Conservation (phyloP, 2,888 invertebrate genomes). For the Cheilosia variabilis region DNA sequence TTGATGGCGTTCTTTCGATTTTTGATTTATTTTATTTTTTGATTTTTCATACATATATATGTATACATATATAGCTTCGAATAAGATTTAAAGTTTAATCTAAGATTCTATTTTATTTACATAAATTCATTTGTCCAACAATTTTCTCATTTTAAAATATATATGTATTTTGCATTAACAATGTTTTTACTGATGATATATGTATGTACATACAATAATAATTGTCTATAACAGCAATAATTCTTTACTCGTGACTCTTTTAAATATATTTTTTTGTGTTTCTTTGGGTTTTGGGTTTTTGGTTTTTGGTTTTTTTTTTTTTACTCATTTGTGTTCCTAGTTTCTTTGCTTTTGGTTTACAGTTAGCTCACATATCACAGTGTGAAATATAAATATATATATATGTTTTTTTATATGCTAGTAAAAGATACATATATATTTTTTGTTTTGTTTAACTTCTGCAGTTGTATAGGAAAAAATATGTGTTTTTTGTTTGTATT, state of each 20-base stretch:
- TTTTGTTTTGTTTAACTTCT: constrained; percentile 33
- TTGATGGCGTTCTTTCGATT: constrained; percentile 52
- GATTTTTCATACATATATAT: neutral
- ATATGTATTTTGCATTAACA: constrained; percentile 44
- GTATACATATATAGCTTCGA: constrained; percentile 9
- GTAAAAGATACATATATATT: neutral
- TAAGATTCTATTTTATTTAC: constrained; percentile 34
- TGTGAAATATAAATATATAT: constrained; percentile 54
- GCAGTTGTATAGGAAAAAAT: constrained; percentile 58
- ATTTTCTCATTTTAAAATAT: constrained; percentile 35
- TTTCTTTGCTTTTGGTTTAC: constrained; percentile 34
- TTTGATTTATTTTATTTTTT: neutral
- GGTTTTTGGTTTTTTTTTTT: neutral
- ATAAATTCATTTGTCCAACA: constrained; percentile 57
- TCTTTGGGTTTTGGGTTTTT: neutral
- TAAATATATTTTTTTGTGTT: constrained; percentile 18
- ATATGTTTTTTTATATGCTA: neutral
- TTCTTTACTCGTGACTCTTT: constrained; percentile 18
- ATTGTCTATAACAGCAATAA: constrained; percentile 68
- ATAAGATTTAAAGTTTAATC: constrained; percentile 41
- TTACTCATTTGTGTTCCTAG: constrained; percentile 22
- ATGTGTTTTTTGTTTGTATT: constrained; percentile 20
- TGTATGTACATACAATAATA: constrained; percentile 60
- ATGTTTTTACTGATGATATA: constrained; percentile 35
- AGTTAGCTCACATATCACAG: constrained; percentile 73